Evolutionary conservation across 2,888 invertebrate genomes (phyloP), one percentile per base, ranked within the genome.

Genomic region (Ernsta delagoae): DNA sequence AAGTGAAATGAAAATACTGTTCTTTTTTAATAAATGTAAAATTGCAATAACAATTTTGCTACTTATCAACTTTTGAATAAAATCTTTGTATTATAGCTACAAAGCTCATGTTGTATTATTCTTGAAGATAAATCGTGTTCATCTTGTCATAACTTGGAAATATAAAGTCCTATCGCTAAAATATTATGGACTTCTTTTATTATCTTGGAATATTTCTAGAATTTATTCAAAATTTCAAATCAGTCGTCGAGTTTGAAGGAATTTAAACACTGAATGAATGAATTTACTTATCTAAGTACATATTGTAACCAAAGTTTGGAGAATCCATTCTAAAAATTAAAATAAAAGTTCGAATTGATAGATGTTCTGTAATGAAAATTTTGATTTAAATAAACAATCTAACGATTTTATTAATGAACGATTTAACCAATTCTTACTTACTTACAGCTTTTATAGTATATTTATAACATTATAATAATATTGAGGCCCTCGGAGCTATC

Each of bases 201-300:
- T 41, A 36, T n/a, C 34, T 31, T 8, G 12, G n/a, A 59, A 39
- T 59, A 59, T 66, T 41, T 50, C 50, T 39, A 4, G 41, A 53
- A 59, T 41, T 53, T 53, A 54, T 63, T 63, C 39, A 54, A 12
- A 7, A 53, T 53, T 65, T 43, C 63, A 64, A 64, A 31, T 56
- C 5, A 31, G 3, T 6, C 36, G 34, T 53, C 24, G 34, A 59
- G 53, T 53, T 66, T 53, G n/a, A 59, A 50, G 53, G 41, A 56
- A 57, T 57, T 43, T 6, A 6, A 64, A 45, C 56, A 3, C 6
- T 16, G 45, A 59, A 45, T 45, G 45, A 41, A 59, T 59, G 36
- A 59, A 53, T 39, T 50, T 11, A 45, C 43, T 43, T 43, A 41
- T 43, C 3, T 24, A 24, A 3, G 24, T 11, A 11, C 11, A 12